These are phyloP conservation scores for Trissolcus brochymenae DNA, from an alignment of 2,888 invertebrate species.

Conservation along the genomic window DNA sequence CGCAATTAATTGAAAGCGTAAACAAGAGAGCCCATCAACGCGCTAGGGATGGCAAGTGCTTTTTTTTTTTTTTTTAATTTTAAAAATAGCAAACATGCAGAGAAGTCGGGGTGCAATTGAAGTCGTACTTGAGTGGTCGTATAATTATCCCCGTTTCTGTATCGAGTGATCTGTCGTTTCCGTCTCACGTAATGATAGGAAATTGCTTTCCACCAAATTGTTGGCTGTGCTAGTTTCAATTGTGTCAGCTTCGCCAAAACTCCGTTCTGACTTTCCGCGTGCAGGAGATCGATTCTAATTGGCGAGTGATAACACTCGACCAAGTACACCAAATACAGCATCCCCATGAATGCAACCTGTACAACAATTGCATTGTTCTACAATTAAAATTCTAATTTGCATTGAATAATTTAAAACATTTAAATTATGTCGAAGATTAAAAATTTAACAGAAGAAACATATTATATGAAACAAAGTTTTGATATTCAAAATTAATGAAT, in stretches of 20 bases:
- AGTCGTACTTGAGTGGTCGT: constrained; percentile 85
- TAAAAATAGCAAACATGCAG: background rate
- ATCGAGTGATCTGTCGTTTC: constrained; percentile 86
- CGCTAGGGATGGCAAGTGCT: background rate
- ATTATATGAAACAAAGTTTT: too few relatives aligned
- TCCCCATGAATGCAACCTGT: constrained; percentile 84
- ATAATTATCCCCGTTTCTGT: constrained; percentile 88
- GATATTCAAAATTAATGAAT: too few relatives aligned
- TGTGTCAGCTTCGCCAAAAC: constrained; percentile 82
- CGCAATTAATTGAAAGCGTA: background rate
- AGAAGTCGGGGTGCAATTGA: constrained; percentile 1
- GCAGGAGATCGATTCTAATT: constrained; percentile 83
- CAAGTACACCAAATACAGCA: constrained; percentile 87
- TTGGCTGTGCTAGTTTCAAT: constrained; percentile 83
- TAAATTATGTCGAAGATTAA: background rate
- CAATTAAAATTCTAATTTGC: background rate
- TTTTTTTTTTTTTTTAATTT: background rate
- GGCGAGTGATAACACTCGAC: constrained; percentile 91
- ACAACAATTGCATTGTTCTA: background rate
- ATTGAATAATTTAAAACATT: background rate
- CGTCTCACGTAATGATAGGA: constrained; percentile 90
- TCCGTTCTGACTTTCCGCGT: constrained; percentile 81
- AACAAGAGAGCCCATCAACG: background rate
- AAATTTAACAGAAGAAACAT: too few relatives aligned
- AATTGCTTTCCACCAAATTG: constrained; percentile 92